Conservation (phyloP, 2,888 invertebrate species). For the Dilophus febrilis region DNA sequence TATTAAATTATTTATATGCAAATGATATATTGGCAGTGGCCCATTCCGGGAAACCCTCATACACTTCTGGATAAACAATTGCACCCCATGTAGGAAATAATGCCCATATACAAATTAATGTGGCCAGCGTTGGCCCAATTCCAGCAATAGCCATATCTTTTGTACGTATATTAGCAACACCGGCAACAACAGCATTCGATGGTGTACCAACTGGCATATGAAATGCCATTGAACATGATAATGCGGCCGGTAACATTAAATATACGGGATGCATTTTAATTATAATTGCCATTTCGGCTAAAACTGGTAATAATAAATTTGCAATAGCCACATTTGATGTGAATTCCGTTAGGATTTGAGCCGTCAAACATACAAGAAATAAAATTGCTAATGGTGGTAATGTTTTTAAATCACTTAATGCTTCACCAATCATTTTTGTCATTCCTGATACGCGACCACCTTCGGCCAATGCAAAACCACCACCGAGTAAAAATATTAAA, state of each 20-base stretch:
- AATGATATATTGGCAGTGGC: slow-evolving; percentile 21
- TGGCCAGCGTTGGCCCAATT: slow-evolving; percentile 50
- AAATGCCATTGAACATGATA: slow-evolving; percentile 71
- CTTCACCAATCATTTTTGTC: slow-evolving; percentile 50
- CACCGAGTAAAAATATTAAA: slow-evolving; percentile 4
- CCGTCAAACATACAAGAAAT: slow-evolving; percentile 49
- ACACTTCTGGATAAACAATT: slow-evolving; percentile 36
- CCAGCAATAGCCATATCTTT: slow-evolving; percentile 39
- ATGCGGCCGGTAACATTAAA: slow-evolving; percentile 65
- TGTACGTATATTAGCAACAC: slow-evolving; percentile 46
- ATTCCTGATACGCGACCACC: slow-evolving; percentile 59
- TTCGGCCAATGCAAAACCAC: slow-evolving; percentile 61
- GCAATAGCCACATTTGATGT: slow-evolving; percentile 72
- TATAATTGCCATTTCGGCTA: slow-evolving; percentile 50
- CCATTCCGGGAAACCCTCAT: slow-evolving; percentile 36
- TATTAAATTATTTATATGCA: no score
- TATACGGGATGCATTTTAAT: slow-evolving; percentile 59
- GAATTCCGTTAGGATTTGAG: slow-evolving; percentile 62
- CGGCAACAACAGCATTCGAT: slow-evolving; percentile 75
- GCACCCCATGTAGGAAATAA: slow-evolving; percentile 51
- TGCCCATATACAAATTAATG: slow-evolving; percentile 44
- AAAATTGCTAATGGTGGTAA: slow-evolving; percentile 41
- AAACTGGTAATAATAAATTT: slow-evolving; percentile 59
- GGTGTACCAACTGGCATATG: slow-evolving; percentile 81
- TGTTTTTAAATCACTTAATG: slow-evolving; percentile 39